Conservation (phyloP, 2,888 invertebrate genomes). For the Gnatocerus cornutus region DNA sequence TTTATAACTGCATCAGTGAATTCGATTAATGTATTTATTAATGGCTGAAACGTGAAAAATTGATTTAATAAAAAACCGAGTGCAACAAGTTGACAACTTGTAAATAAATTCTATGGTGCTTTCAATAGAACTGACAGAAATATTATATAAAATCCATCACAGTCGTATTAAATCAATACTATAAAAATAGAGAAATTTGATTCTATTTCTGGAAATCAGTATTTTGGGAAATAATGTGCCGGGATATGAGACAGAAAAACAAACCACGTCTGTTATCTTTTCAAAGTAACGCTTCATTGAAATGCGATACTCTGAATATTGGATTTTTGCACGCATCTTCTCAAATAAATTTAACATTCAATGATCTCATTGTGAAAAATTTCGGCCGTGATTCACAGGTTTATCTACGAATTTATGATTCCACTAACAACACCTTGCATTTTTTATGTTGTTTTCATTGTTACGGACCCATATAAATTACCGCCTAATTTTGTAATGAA, state of each 20-base stretch:
- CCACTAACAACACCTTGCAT: background rate
- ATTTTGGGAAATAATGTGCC: background rate
- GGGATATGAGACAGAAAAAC: no score
- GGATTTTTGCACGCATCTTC: no score
- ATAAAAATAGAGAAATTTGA: background rate
- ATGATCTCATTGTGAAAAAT: background rate
- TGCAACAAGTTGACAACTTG: background rate
- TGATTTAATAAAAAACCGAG: background rate
- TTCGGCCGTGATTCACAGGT: background rate
- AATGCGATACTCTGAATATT: background rate
- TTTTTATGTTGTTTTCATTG: conserved; percentile 4
- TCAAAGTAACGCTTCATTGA: background rate
- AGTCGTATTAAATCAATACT: background rate
- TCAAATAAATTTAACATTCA: no score
- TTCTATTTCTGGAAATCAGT: background rate
- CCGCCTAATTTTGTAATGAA: background rate
- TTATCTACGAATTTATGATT: background rate
- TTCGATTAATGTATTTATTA: no score
- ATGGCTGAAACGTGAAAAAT: no score
- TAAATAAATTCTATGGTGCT: background rate
- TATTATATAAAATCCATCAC: background rate
- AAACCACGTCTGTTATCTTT: no score
- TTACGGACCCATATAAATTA: background rate
- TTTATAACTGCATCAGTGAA: no score
- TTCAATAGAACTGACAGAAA: background rate